These are phyloP conservation scores for Stenichneumon culpator DNA, from an alignment of 2,888 invertebrate genomes.

Conservation along the genomic window DNA sequence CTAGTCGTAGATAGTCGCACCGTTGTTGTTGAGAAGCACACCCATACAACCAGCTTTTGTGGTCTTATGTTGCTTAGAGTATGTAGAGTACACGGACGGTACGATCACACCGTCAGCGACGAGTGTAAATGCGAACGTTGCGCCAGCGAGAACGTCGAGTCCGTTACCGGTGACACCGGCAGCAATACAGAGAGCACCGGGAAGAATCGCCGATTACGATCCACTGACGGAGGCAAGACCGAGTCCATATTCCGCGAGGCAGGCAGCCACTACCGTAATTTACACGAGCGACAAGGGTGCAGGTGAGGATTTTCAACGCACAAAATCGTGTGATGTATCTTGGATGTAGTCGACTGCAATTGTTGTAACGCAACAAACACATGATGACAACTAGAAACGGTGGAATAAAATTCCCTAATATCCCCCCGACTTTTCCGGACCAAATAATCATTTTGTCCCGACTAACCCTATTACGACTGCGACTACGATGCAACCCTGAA, in stretches of 20 bases:
- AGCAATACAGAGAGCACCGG: conserved; percentile 87
- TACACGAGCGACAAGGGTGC: conserved; percentile 92
- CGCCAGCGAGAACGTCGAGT: conserved; percentile 65
- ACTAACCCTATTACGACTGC: too few species aligned
- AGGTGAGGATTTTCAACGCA: conserved; percentile 85
- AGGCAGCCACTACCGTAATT: conserved; percentile 92
- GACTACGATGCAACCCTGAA: too few species aligned
- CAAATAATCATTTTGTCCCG: too few species aligned
- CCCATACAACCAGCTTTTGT: conserved; percentile 49
- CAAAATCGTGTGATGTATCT: background rate
- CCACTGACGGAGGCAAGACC: conserved; percentile 90
- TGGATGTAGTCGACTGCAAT: background rate
- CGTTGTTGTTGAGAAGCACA: conserved; percentile 26
- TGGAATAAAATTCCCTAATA: too few species aligned
- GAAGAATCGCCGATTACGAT: conserved; percentile 93
- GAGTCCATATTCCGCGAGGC: conserved; percentile 91
- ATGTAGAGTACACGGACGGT: conserved; percentile 84
- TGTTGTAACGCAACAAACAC: background rate
- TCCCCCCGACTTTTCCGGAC: too few species aligned
- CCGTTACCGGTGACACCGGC: conserved; percentile 74
- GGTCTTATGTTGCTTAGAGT: conserved; percentile 76
- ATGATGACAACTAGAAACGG: too few species aligned
- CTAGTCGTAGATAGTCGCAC: background rate
- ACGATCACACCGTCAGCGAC: conserved; percentile 80
- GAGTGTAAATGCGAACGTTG: conserved; percentile 74